Evolutionary conservation across 1,140 invertebrate genomes (phyloP), one percentile per base, ranked within the genome.

Genomic region (Zaprionus camerounensis): DNA sequence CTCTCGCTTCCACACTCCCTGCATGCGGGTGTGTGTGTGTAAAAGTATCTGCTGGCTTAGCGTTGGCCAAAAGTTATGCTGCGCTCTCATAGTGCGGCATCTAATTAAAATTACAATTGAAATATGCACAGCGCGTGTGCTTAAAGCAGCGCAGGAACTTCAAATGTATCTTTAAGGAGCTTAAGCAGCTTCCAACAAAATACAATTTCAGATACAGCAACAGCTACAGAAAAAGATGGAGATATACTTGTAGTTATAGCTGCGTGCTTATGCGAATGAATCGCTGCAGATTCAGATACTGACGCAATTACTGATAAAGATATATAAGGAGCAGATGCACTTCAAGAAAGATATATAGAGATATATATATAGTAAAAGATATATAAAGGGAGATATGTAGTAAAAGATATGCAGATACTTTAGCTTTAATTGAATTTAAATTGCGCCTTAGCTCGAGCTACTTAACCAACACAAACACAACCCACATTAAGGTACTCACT

Each of bases 61-160:
- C 34, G 55, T 76, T 76, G 58, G 49, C 38, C 53, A 73, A 77
- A 78, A 82, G 75, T 81, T 81, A 82, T 81, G 63, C 71, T 55
- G 49, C 41, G 41, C 72, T 70, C 46, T 53, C 69, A 49, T 57
- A 22, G 20, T 28, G 36, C 57, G 69, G 64, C 83, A 72, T 81
- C 81, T 88, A 87, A 87, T 87, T 87, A 87, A 87, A 87, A 87
- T 81, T 78, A 76, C 84, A 79, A 84, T 84, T 71, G 78, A 64
- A 81, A 81, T 81, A 84, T 70, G 77, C 70, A 49, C 56, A 51
- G 41, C 57, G 65, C 61, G 41, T 46, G 41, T 31, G 78, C 65
- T 79, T 81, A 63, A 77, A 77, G 51, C 55, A 31, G 69, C 61
- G 53, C 46, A 55, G 41, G 17, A 49, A 28, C 46, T 61, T 31